Base-by-base conservation (phyloP, 1,140 invertebrate species). In the Diplogasteroides magnus region DNA sequence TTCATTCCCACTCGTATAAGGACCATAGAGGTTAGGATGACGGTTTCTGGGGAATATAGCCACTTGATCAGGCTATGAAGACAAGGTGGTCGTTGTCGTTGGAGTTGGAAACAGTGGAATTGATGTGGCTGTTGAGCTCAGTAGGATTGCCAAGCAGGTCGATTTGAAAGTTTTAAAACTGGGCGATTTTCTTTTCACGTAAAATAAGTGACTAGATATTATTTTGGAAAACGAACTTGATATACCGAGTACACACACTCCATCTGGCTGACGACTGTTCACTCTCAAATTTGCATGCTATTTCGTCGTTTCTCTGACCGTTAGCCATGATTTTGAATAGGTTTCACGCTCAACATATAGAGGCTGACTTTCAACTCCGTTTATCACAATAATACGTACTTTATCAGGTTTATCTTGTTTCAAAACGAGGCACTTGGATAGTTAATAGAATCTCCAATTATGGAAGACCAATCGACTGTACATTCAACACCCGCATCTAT, bases 91-190 rank as follows among this genome's bases (percentile, higher is more conserved):
- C n/a, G 73, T 85, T 2, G 82, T 86, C 26, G 76, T 86, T 31
- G 86, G 86, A 26, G 78, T 86, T 31, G 86, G 86, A 6, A 86
- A 86, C 75, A 86, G 86, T 2, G 86, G 83, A 23, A 83, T 80
- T 1, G 85, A 87, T 74, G 83, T 85, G 14, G 86, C 85, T 19
- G 84, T 84, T 11, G 86, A 87, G 67, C 64, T 86, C 6, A 83
- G 80, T 64, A 77, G 78, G 58, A 75, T 84, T 11, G 76, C 84
- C 13, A 78, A 81, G 31, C 28, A 78, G 78, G 37, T 72, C 84
- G 78, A 60, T 14, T 6, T 60, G 15, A 26, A 26, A n/a, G n/a
- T n/a, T n/a, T n/a, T n/a, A n/a, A n/a, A n/a, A n/a, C n/a, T n/a
- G n/a, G n/a, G n/a, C n/a, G n/a, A n/a, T n/a, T n/a, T n/a, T n/a